A percentile compares a stretch with the other conserved stretches of the same genome.
phyloP scores from a whole-genome alignment of 2,113 vertebrate genomes.

The Rhineura floridana region DNA sequence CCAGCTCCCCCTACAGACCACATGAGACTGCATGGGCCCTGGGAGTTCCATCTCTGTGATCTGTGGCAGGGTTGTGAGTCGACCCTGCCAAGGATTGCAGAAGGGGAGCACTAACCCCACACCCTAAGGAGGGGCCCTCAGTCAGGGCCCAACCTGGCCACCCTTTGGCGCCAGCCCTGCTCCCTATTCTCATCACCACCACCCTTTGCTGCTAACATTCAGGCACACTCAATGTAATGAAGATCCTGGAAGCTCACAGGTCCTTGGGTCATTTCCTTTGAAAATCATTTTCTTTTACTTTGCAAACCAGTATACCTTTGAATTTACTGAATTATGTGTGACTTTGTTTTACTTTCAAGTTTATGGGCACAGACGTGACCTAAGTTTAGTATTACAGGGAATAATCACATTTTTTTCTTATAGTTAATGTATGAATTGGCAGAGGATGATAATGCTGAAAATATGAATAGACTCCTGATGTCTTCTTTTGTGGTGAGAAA shows the following conservation, averaged over 20 bases:
- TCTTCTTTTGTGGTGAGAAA: slow-evolving; percentile 16
- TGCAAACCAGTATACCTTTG: background rate
- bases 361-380: no score
- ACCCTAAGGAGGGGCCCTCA: no score
- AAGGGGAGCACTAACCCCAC: no score
- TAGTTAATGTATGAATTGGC: fast-evolving
- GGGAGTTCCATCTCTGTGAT: no score
- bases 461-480: background rate
- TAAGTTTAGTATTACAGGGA: background rate
- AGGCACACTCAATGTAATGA: background rate
- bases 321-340: background rate
- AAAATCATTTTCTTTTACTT: background rate
- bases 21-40: no score
- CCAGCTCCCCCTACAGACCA: background rate
- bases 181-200: no score
- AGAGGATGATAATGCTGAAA: fast-evolving
- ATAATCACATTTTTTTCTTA: background rate
- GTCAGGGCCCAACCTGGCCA: no score
- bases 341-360: background rate
- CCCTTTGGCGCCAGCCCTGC: no score
- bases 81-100: no score
- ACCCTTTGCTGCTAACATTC: no score
- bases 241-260: background rate
- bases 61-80: no score
- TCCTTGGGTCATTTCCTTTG: background rate